Evolutionary conservation across 2,797 vertebrate species (phyloP).

Genomic region (Macropus fuliginosus): DNA sequence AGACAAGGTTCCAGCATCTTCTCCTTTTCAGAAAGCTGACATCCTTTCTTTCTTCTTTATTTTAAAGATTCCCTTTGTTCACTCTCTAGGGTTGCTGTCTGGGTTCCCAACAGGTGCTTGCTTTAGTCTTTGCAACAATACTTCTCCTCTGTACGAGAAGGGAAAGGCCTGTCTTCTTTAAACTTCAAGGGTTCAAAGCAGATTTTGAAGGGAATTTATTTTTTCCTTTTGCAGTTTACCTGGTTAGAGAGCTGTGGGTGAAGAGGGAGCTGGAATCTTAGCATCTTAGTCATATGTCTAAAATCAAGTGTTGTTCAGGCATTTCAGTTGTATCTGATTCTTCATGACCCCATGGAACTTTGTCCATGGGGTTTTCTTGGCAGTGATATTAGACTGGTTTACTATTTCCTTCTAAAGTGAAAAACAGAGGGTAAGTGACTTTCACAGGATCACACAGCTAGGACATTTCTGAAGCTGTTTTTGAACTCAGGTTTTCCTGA

Average conservation of each 20-base stretch:
- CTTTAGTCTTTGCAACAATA: constrained; percentile 33
- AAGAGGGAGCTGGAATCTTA: constrained; percentile 12
- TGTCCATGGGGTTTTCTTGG: background rate
- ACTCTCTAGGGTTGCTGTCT: constrained; percentile 56
- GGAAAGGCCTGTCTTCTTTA: constrained; percentile 22
- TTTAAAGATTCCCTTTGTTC: constrained; percentile 49
- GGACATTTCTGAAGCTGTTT: background rate
- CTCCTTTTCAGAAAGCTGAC: constrained; percentile 17
- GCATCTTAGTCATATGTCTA: background rate
- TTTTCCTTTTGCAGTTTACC: constrained; percentile 9
- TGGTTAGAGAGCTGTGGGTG: background rate
- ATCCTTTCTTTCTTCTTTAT: constrained; percentile 39
- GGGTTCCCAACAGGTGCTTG: constrained; percentile 56
- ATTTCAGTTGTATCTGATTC: background rate
- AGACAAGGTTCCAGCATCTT: constrained; percentile 1
- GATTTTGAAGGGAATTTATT: constrained; percentile 10
- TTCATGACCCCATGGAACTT: background rate
- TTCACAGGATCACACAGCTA: background rate
- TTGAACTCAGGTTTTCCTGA: background rate
- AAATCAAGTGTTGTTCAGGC: background rate
- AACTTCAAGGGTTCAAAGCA: constrained; percentile 33
- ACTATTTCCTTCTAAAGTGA: background rate
- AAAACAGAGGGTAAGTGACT: background rate
- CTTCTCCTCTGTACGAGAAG: constrained; percentile 26
- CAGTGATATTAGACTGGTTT: background rate